These are phyloP conservation scores for Stegostoma tigrinum DNA, from an alignment of 2,113 vertebrate species.

Conservation along the genomic window DNA sequence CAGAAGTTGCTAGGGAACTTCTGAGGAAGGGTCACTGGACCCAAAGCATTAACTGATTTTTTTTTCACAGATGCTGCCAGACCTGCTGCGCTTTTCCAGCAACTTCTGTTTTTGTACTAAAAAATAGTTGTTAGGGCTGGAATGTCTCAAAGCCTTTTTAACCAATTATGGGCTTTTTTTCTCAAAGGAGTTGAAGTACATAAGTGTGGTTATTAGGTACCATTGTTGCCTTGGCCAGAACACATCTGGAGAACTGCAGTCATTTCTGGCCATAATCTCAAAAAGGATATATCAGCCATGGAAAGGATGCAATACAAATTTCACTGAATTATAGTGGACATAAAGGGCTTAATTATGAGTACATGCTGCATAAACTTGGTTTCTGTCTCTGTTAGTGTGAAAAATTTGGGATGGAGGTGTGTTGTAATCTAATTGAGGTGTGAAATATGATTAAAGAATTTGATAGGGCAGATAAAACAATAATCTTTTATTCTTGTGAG, in stretches of 20 bases:
- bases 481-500: not conserved
- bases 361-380: not conserved
- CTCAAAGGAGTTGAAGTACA: not conserved
- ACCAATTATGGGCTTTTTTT: not conserved
- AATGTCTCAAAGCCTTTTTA: not conserved
- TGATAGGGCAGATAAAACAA: not conserved
- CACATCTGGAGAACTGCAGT: not conserved
- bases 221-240: not conserved
- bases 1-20: too few relatives aligned
- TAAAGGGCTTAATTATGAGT: not conserved
- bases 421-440: not conserved
- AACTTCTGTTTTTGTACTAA: too few relatives aligned
- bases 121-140: not conserved
- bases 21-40: too few relatives aligned
- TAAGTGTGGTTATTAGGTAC: not conserved
- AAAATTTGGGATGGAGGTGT: not conserved
- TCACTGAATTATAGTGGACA: not conserved
- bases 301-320: not conserved
- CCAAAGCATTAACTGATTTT: too few relatives aligned
- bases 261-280: not conserved
- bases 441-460: not conserved
- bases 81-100: too few relatives aligned
- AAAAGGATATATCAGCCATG: not conserved
- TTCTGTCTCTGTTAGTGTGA: not conserved
- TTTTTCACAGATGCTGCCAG: too few relatives aligned